Base-by-base conservation (phyloP, 2,888 invertebrate species). In the Hetaerina titia region DNA sequence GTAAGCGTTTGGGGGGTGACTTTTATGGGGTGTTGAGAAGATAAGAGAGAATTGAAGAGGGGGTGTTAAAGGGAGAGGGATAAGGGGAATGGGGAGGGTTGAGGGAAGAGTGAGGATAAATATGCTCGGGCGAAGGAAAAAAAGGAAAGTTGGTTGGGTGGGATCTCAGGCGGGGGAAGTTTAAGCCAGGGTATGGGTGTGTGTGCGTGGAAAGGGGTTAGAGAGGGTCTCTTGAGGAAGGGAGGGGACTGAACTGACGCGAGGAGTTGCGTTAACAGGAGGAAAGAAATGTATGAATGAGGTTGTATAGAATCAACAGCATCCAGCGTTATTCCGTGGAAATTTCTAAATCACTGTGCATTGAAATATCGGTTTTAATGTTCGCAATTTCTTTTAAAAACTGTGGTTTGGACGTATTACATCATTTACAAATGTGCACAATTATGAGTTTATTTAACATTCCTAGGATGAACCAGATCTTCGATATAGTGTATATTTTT, bases 1-100 rank as follows among this genome's bases (percentile, higher is more conserved):
- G 89, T 89, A 58, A 89, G 89, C 81, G 81, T 81, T 81, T 69
- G 25, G 89, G n/a, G 89, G 89, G 17, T 58, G 89, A 56, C 22
- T 89, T 56, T 57, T 58, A 56, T 58, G 89, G 56, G 56, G 89
- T 89, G 89, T 89, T 57, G 89, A 58, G 89, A 58, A 58, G 57
- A 58, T 89, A 56, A 56, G 56, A 89, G n/a, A 45, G 89, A 89
- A 57, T 58, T n/a, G 57, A 57, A 89, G 56, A 57, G 89, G 58
- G 89, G 89, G 56, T 56, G 57, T n/a, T 89, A 19, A n/a, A 56
- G 22, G n/a, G 15, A 1, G 69, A 69, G 69, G n/a, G 69, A 69
- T 13, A n/a, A n/a, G n/a, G 69, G 13, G 69, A 89, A 31, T 17
- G 89, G 81, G 8, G 81, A 81, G 31, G 69, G 69, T 88, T 88